Percentiles rank a stretch among this genome's conserved stretches.
These are phyloP conservation scores for Phenacoccus solenopsis DNA, from an alignment of 1,140 invertebrate genomes.

Conservation along the genomic window DNA sequence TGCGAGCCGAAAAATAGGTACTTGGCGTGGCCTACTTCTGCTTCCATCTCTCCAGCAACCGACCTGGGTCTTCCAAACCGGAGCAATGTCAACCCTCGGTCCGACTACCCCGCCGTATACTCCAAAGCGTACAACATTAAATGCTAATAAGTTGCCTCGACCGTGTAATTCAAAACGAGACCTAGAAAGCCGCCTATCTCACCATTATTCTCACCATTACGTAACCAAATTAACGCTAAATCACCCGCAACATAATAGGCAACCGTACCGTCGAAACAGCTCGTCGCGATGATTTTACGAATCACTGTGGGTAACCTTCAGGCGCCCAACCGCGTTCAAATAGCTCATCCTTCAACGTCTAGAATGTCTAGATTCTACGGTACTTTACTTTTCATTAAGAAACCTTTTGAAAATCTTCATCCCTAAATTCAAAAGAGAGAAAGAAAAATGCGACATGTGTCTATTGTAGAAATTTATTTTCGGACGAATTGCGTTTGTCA, in stretches of 20 bases:
- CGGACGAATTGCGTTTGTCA: not conserved
- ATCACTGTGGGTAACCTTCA: not conserved
- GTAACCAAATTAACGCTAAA: not conserved
- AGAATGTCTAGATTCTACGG: not conserved
- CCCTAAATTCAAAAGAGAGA: not conserved
- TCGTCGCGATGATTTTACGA: not conserved
- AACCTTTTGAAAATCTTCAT: not conserved
- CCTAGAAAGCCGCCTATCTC: too few relatives aligned
- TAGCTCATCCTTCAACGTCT: constrained; percentile 1
- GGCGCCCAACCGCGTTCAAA: not conserved
- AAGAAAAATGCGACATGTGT: not conserved
- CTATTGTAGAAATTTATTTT: not conserved
- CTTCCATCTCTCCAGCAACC: too few relatives aligned
- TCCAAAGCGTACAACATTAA: too few relatives aligned
- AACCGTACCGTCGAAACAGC: not conserved
- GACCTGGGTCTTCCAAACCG: too few relatives aligned
- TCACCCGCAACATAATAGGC: not conserved
- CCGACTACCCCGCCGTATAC: too few relatives aligned
- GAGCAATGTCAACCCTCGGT: too few relatives aligned
- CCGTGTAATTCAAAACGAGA: too few relatives aligned
- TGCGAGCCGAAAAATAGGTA: too few relatives aligned
- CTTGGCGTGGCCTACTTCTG: too few relatives aligned
- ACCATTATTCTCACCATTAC: not conserved
- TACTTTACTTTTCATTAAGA: not conserved
- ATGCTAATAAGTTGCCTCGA: too few relatives aligned